Evolutionary conservation across 1,140 invertebrate genomes (phyloP), one percentile per base, ranked within the genome.

Genomic region (Drosophila watanabei): DNA sequence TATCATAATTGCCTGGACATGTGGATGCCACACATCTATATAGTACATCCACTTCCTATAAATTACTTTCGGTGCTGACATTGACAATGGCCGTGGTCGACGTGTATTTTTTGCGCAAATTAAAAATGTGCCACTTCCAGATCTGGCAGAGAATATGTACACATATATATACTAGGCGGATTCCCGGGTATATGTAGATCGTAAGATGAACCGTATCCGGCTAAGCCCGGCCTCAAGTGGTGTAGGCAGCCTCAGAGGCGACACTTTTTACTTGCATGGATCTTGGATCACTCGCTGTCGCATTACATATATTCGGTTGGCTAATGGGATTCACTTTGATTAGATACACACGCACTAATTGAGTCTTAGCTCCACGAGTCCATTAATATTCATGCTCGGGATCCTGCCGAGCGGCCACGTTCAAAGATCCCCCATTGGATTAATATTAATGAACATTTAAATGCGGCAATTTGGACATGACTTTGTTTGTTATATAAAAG

Each of bases 161-260:
- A 18, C 13, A 11, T 48, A 20, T 37, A 41, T 69, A 48, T 37
- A 41, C 35, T 57, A 57, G 18, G 18, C 18, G 18, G 52, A 30
- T 4, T 35, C 14, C 18, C 72, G 68, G 62, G 64, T 68, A 60
- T 80, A 81, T 61, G 46, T 45, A 73, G 70, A 69, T 66, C 62
- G 75, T 84, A 78, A 90, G 82, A 89, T 90, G 86, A 90, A 89
- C 82, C 76, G 75, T 86, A 89, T 89, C 86, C 86, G 86, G 86
- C 86, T 90, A 51, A 45, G 46, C 54, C 69, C 57, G 46, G 46
- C 49, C 28, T n/a, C 63, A 71, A 84, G 45, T 81, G 45, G 39
- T 54, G 37, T 45, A 60, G 46, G 35, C 70, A 61, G 57, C 41
- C 28, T 46, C 49, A 28, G 35, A 39, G 61, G 45, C 68, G 68